Evolutionary conservation across 2,888 invertebrate species (phyloP), one percentile per base, ranked within the genome.

Genomic region (Caenorhabditis japonica): DNA sequence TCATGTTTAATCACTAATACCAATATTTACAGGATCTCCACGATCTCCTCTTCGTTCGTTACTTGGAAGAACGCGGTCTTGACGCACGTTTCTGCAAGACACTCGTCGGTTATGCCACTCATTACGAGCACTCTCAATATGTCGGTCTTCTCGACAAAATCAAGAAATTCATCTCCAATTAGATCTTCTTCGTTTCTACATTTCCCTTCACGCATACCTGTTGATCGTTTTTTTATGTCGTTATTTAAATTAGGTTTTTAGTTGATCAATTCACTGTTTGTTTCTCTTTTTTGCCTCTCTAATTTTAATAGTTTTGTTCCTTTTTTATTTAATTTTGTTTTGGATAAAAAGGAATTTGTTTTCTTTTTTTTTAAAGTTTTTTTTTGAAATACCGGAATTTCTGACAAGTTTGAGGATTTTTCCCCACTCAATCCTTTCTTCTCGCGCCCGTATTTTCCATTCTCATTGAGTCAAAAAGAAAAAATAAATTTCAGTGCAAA

Each of bases 61-160:
- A 95, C 81, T 90, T 99, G 66, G 97, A 97, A 89, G 97, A 97
- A 88, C 94, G 97, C 83, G 97, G 97, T 34, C 90, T 99, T 73
- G 93, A 93, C 86, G 94, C 94, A 86, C 94, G 94, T 76, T 97
- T 99, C 89, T 93, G 92, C 0, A 93, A 94, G 83, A 93, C 95
- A 87, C 88, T 99, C 19, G 92, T 94, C 0, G 92, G 93, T 75
- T 92, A 94, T 88, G 93, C 94, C 88, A 97, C 97, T 3, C 91
- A 92, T 1, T 95, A 95, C 88, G 97, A 99, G 89, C 97, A 97
- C 88, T 90, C 92, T 1, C 92, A 93, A 1, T 99, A 97, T 89
- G 93, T 99, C 87, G 92, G 92, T 66, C 91, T 99, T 30, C 90
- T 99, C 56, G 93, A 95, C 88, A 91, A 92, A 41, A 90, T 97